These are phyloP conservation scores for Barypeithes pellucidus DNA, from an alignment of 2,888 invertebrate genomes.

Conservation along the genomic window DNA sequence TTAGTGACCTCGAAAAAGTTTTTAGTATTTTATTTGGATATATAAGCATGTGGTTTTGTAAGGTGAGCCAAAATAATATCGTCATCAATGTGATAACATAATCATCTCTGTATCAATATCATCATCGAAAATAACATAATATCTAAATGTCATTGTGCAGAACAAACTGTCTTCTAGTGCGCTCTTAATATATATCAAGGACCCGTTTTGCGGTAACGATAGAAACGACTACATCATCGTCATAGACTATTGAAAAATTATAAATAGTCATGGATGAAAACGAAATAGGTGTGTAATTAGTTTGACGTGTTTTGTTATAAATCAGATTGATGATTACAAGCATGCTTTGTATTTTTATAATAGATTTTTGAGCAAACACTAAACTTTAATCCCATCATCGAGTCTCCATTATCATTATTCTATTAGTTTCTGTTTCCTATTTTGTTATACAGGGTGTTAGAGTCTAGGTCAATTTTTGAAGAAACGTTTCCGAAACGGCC, in stretches of 20 bases:
- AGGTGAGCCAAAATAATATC: conserved; percentile 47
- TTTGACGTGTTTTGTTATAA: conserved; percentile 48
- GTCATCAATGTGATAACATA: conserved; percentile 50
- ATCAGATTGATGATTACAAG: conserved; percentile 6
- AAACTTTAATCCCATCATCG: not conserved
- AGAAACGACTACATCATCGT: conserved; percentile 34
- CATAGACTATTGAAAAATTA: conserved; percentile 42
- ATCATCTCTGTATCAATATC: conserved; percentile 5
- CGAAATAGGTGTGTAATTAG: conserved; percentile 66
- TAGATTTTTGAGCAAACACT: conserved; percentile 2
- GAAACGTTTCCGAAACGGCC: no score
- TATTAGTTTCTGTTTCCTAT: not conserved
- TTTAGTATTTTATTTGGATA: conserved; percentile 43
- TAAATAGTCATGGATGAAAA: conserved; percentile 66
- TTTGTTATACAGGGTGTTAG: no score
- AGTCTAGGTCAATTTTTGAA: no score
- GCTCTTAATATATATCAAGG: conserved; percentile 29
- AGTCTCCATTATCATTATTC: not conserved
- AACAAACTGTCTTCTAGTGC: conserved; percentile 9
- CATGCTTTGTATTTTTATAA: conserved; percentile 48
- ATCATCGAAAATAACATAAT: not conserved
- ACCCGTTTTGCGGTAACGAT: conserved; percentile 28
- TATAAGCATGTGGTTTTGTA: conserved; percentile 45
- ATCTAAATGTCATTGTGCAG: conserved; percentile 42
- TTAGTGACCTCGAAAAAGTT: conserved; percentile 46